Conservation (phyloP, 2,888 invertebrate genomes). For the Chrysotoxum bicinctum region DNA sequence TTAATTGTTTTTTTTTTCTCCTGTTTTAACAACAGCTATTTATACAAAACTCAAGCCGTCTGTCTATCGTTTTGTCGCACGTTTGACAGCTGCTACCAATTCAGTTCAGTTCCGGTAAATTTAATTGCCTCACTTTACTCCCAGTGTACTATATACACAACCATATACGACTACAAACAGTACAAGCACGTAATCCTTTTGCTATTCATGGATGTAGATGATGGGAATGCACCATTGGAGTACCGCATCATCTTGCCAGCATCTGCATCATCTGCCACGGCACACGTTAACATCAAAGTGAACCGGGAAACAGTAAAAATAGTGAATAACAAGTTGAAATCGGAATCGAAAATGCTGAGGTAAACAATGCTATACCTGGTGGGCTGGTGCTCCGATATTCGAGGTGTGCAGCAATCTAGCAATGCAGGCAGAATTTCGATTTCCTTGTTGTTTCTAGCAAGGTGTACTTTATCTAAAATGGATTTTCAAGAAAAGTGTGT, state of each 20-base stretch:
- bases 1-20: not conserved
- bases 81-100: slow-evolving; percentile 49
- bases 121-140: slow-evolving; percentile 61
- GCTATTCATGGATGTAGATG: not conserved
- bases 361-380: slow-evolving; percentile 6
- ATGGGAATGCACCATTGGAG: slow-evolving; percentile 30
- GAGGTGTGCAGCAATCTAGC: not conserved
- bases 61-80: slow-evolving; percentile 19
- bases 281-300: slow-evolving; percentile 54
- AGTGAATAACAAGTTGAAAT: slow-evolving; percentile 25
- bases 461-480: slow-evolving; percentile 19
- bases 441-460: slow-evolving; percentile 22
- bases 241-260: not conserved
- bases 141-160: not conserved
- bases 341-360: slow-evolving; percentile 15
- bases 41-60: slow-evolving; percentile 13
- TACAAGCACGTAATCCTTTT: slow-evolving; percentile 43
- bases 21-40: not conserved
- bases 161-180: not conserved
- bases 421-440: not conserved
- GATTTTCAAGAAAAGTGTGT: slow-evolving; percentile 14
- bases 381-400: not conserved
- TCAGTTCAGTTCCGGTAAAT: slow-evolving; percentile 64
- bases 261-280: slow-evolving; percentile 29
- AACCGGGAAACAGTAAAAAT: slow-evolving; percentile 61